Conservation (phyloP, 1,140 invertebrate genomes). For the Scaptodrosophila lebanonensis region DNA sequence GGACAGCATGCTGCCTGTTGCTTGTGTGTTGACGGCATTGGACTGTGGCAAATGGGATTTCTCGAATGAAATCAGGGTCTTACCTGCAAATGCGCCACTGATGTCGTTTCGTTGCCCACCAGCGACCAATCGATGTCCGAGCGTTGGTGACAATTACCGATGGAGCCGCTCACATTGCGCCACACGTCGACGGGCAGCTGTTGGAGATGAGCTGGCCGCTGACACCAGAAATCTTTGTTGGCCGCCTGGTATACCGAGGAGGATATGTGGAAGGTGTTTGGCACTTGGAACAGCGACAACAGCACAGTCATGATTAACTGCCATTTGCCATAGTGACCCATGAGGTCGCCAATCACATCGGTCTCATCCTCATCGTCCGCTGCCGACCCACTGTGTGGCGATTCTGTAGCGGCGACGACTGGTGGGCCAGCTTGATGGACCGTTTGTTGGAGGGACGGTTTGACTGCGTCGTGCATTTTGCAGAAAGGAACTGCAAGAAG, state of each 20-base stretch:
- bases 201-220: conserved; percentile 78
- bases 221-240: conserved; percentile 82
- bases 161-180: conserved; percentile 81
- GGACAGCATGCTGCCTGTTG: not conserved
- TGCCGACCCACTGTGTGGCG: conserved; percentile 13
- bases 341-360: conserved; percentile 83
- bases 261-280: conserved; percentile 87
- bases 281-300: conserved; percentile 85
- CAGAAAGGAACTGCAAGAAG: conserved; percentile 58
- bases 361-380: conserved; percentile 78
- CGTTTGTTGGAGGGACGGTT: conserved; percentile 52
- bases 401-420: conserved; percentile 40
- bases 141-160: conserved; percentile 78
- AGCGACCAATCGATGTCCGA: conserved; percentile 61
- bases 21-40: not conserved
- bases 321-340: conserved; percentile 86
- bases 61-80: not conserved
- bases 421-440: conserved; percentile 43
- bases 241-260: conserved; percentile 82
- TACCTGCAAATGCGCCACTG: conserved; percentile 43
- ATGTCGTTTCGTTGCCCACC: conserved; percentile 36
- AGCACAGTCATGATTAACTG: conserved; percentile 84
- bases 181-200: conserved; percentile 78
- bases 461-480: conserved; percentile 66
- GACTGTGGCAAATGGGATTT: conserved; percentile 16